Percentiles rank a stretch among this genome's conserved stretches.
phyloP scores from a whole-genome alignment of 2,888 invertebrate genomes.

The Pristionchus exspectatus region DNA sequence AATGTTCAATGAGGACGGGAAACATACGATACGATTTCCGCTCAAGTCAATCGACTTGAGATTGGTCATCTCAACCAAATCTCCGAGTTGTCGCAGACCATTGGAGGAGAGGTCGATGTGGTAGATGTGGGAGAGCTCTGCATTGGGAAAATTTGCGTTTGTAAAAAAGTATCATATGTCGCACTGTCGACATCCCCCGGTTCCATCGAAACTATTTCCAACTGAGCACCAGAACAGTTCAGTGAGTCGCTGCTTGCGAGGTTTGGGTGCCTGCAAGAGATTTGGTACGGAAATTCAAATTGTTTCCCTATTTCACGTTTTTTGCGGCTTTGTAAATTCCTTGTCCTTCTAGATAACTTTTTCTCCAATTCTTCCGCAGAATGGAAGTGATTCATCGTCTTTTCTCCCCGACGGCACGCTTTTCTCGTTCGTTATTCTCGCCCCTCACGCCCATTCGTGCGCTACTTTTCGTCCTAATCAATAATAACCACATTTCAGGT shows the following conservation, averaged over 20 bases:
- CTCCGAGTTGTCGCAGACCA: slow-evolving; percentile 59
- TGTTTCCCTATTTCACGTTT: not conserved
- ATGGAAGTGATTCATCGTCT: no score
- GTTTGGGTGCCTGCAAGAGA: not conserved
- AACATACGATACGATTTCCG: not conserved
- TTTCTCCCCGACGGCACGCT: no score
- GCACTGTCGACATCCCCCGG: not conserved
- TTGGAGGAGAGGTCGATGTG: slow-evolving; percentile 61
- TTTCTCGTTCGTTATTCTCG: no score
- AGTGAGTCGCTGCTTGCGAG: not conserved
- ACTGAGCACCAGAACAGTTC: slow-evolving; percentile 1
- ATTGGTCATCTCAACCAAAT: slow-evolving; percentile 59
- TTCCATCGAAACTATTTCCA: slow-evolving; percentile 48
- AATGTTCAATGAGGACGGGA: no score
- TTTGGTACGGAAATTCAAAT: no score
- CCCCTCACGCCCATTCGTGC: no score
- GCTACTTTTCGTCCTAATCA: no score
- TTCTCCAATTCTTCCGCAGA: no score
- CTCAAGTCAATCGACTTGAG: slow-evolving; percentile 35
- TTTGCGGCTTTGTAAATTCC: no score
- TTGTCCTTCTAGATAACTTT: no score
- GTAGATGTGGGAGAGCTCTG: slow-evolving; percentile 56
- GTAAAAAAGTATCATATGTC: no score
- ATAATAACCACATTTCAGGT: not conserved
- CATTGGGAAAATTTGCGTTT: no score